Percentiles rank a stretch among this genome's conserved stretches.
phyloP scores from a whole-genome alignment of 2,113 vertebrate species.

The Octodon degus region DNA sequence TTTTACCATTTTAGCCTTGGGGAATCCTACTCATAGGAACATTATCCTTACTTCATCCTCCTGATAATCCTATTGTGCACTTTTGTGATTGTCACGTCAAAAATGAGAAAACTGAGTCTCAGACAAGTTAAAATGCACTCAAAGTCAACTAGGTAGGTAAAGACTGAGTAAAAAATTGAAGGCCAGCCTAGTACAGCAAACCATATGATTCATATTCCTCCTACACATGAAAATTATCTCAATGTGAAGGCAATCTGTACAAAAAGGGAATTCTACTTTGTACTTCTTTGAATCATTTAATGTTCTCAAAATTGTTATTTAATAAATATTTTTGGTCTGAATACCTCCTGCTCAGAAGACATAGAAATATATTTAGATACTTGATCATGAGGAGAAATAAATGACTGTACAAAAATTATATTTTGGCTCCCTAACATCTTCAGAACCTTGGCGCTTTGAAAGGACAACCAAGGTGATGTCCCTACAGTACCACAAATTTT shows the following conservation, averaged over 20 bases:
- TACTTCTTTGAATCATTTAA: slow-evolving; percentile 10
- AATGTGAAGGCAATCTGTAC: slow-evolving; percentile 24
- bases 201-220: not conserved
- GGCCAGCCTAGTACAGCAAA: not conserved
- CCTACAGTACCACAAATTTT: not conserved
- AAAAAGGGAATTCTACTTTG: slow-evolving; percentile 11
- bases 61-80: not conserved
- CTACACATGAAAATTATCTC: not conserved
- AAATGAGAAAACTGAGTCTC: slow-evolving; percentile 34
- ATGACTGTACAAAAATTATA: slow-evolving; percentile 17
- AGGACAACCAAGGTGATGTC: not conserved
- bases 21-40: not conserved
- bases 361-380: slow-evolving; percentile 63
- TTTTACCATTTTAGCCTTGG: not conserved
- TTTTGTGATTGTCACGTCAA: not conserved
- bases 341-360: slow-evolving; percentile 29
- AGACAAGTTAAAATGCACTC: not conserved
- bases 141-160: not conserved
- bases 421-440: slow-evolving; percentile 1
- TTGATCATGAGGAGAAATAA: not conserved
- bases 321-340: slow-evolving; percentile 64
- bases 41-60: not conserved
- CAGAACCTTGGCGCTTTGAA: slow-evolving; percentile 47
- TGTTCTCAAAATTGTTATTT: slow-evolving; percentile 41
- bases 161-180: not conserved